phyloP scores from a whole-genome alignment of 2,797 vertebrate genomes.

The Pagetopsis macropterus region DNA sequence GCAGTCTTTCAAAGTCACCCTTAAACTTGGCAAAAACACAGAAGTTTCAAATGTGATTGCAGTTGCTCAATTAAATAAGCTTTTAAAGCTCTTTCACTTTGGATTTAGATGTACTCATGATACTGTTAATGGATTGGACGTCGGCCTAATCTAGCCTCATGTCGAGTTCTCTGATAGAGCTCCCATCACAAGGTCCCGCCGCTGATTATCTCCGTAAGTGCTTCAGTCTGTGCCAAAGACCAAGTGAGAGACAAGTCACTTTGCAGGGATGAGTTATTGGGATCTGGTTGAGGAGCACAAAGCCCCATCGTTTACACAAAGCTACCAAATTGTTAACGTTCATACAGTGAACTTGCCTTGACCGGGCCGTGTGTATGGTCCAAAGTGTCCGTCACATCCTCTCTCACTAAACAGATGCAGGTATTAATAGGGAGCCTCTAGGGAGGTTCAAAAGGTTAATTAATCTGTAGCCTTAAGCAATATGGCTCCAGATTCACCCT shows the following conservation, averaged over 20 bases:
- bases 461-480: constrained; percentile 76
- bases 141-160: constrained; percentile 50
- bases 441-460: constrained; percentile 75
- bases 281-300: constrained; percentile 36
- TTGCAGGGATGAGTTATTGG: constrained; percentile 57
- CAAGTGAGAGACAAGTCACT: constrained; percentile 61
- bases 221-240: constrained; percentile 53
- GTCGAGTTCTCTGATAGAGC: constrained; percentile 49
- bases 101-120: constrained; percentile 52
- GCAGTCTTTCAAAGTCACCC: constrained; percentile 30
- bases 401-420: constrained; percentile 73
- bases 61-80: constrained; percentile 39
- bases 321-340: constrained; percentile 45
- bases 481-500: constrained; percentile 72
- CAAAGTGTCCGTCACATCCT: constrained; percentile 53
- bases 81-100: constrained; percentile 45
- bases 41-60: constrained; percentile 22
- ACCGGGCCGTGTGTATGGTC: constrained; percentile 50
- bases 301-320: constrained; percentile 30
- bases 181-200: constrained; percentile 55
- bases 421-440: constrained; percentile 69
- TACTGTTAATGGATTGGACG: constrained; percentile 62
- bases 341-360: constrained; percentile 60
- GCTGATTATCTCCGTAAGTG: constrained; percentile 65
- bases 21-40: constrained; percentile 35